Percentiles rank a stretch among this genome's conserved stretches.
Conservation (phyloP, 2,113 vertebrate genomes). For the Ranitomeya variabilis region DNA sequence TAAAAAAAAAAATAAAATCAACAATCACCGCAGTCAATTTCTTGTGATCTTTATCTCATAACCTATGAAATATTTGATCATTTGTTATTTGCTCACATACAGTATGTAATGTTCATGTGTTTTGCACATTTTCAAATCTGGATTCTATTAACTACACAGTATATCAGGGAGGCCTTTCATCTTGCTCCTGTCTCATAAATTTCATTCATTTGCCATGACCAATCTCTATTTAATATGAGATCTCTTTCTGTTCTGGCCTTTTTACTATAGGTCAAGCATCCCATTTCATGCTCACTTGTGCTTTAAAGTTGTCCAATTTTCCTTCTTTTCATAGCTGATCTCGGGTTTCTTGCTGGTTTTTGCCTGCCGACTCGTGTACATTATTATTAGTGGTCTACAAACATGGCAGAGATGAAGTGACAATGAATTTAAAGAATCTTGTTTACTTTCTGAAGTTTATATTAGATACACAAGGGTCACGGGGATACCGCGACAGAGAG, state of each 20-base stretch:
- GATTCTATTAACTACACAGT: neutral
- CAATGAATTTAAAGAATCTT: neutral
- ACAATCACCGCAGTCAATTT: neutral
- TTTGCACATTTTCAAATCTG: neutral
- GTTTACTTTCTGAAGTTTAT: neutral
- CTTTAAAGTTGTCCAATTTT: slow-evolving; percentile 39
- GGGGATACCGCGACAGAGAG: no score
- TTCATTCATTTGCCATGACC: slow-evolving; percentile 41
- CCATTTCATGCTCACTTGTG: slow-evolving; percentile 52
- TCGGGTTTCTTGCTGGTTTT: slow-evolving; percentile 5
- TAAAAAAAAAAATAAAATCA: no score
- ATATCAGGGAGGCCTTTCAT: neutral
- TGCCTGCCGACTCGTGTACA: neutral
- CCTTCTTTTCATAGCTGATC: slow-evolving; percentile 32
- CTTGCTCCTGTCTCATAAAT: neutral
- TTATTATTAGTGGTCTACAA: neutral
- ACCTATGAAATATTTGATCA: neutral
- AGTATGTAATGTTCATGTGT: neutral
- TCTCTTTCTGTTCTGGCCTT: slow-evolving; percentile 24
- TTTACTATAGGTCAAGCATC: slow-evolving; percentile 46
- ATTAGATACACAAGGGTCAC: neutral
- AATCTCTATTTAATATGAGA: slow-evolving; percentile 30
- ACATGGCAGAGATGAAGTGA: neutral
- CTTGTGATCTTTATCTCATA: neutral
- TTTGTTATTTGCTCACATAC: neutral